phyloP scores from a whole-genome alignment of 1,140 invertebrate species.

The Polypedilum vanderplanki region DNA sequence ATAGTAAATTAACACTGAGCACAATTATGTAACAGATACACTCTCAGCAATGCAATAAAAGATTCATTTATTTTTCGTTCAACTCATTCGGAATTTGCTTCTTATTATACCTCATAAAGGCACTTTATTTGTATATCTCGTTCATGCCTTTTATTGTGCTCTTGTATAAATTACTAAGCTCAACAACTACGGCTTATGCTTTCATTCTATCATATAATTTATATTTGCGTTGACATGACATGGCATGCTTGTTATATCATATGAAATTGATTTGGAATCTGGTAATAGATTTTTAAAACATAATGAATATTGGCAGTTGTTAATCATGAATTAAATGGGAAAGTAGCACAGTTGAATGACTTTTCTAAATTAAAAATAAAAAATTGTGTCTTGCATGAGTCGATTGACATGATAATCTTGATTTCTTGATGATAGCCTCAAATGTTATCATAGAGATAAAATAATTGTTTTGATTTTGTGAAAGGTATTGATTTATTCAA shows the following conservation, averaged over 20 bases:
- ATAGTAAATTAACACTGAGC: no score
- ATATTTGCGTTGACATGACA: neutral
- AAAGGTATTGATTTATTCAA: no score
- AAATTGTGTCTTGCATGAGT: neutral
- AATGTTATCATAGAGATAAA: neutral
- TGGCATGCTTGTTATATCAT: constrained; percentile 5
- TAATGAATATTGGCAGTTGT: constrained; percentile 10
- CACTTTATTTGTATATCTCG: no score
- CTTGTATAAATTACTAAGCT: no score
- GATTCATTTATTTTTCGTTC: neutral
- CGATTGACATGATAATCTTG: neutral
- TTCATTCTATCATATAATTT: no score
- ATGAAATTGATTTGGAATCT: constrained; percentile 9
- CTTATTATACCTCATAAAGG: neutral
- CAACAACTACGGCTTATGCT: no score
- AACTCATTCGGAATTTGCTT: neutral
- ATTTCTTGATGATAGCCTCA: neutral
- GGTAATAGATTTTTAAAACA: neutral
- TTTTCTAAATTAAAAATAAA: neutral
- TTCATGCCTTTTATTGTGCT: no score
- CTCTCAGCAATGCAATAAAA: neutral
- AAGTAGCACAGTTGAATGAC: neutral
- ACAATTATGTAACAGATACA: no score
- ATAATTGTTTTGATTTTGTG: no score
- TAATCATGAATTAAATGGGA: neutral